Evolutionary conservation across 2,113 vertebrate species (phyloP), one percentile per base, ranked within the genome.

Genomic region (Urocolius indicus): DNA sequence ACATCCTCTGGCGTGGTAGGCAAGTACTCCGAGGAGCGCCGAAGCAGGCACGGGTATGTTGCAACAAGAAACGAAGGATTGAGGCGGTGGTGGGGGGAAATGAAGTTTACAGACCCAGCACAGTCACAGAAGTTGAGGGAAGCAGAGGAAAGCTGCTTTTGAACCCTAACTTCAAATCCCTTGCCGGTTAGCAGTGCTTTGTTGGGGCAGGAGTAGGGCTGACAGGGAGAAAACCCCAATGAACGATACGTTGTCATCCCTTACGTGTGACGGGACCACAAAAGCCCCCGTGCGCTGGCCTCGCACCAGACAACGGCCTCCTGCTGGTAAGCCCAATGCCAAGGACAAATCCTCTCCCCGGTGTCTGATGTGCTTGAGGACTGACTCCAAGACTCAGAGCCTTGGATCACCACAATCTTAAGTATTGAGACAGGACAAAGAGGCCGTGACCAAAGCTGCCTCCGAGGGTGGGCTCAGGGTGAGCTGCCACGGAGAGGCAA

Each of bases 311-410:
- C 6, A 15, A 63, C 49, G 22, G 79, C 46, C 32, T 83, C 90
- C 91, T 83, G 63, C 9, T 81, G 94, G 89, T 71, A 87, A 91
- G 72, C 61, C 91, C 95, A 96, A 90, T 52, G 74, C 22, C 1
- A 97, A 97, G 94, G 74, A 93, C 94, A 95, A 93, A 94, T 51
- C 94, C 96, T 90, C 94, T 94, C 76, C 94, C 94, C 90, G 80
- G 89, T 26, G 68, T 89, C 93, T 5, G 3, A 8, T 0, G 19
- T 6, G 7, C 20, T 1, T 2, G 24, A 57, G 8, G 34, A 57
- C 14, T 27, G 62, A 55, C 73, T 82, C 90, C 91, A 95, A 91
- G 89, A 89, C 92, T 65, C 32, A 61, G 78, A 84, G 93, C 34
- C 24, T 2, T 5, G 16, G 16, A 20, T 45, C 24, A 30, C 15